A percentile compares a stretch with the other conserved stretches of the same genome.
Conservation (phyloP, 2,888 invertebrate genomes). For the Apeira syringaria region DNA sequence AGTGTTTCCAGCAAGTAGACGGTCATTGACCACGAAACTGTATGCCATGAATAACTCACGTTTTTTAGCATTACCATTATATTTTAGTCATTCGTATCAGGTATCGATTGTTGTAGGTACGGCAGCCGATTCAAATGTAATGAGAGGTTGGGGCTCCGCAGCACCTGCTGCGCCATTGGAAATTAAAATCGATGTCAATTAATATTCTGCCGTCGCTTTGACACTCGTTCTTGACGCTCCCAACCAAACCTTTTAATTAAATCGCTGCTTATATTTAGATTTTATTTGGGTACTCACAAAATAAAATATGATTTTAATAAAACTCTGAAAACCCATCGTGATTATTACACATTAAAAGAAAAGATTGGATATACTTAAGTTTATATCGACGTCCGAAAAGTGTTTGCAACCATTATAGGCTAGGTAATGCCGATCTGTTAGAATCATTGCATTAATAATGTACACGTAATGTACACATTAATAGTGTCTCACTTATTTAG, state of each 20-base stretch:
- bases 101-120: constrained; percentile 39
- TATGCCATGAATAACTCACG: constrained; percentile 20
- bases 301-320: too few species aligned
- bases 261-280: constrained; percentile 4
- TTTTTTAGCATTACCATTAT: constrained; percentile 31
- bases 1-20: constrained; percentile 22
- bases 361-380: too few species aligned
- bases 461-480: too few species aligned
- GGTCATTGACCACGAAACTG: constrained; percentile 40
- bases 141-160: constrained; percentile 37
- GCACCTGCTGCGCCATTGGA: constrained; percentile 47
- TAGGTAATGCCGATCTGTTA: too few species aligned
- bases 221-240: constrained; percentile 15
- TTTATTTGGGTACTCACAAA: too few species aligned
- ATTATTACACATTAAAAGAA: too few species aligned
- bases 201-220: constrained; percentile 44
- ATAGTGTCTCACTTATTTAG: constrained; percentile 19
- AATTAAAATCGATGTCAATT: constrained; percentile 51
- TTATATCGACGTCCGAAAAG: too few species aligned
- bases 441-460: too few species aligned
- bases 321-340: too few species aligned
- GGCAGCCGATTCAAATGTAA: constrained; percentile 44
- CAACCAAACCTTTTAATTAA: constrained; percentile 16
- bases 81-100: constrained; percentile 45
- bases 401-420: too few species aligned